Conservation (phyloP, 2,113 vertebrate genomes). For the Osmerus eperlanus region DNA sequence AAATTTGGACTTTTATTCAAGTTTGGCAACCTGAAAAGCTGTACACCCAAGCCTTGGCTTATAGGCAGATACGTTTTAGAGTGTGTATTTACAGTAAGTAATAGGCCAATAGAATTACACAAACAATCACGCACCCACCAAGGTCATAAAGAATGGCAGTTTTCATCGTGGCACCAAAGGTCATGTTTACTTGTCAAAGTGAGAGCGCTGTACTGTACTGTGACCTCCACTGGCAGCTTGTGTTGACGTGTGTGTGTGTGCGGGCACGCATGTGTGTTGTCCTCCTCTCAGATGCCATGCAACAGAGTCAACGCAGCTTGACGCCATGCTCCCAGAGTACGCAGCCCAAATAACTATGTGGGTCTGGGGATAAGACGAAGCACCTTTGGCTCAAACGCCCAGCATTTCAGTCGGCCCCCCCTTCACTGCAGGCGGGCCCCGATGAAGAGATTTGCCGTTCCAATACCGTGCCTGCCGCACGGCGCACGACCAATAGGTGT, state of each 20-base stretch:
- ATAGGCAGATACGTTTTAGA: background rate
- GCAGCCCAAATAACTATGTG: constrained; percentile 51
- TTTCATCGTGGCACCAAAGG: constrained; percentile 69
- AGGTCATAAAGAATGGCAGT: constrained; percentile 68
- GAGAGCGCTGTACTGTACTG: constrained; percentile 72
- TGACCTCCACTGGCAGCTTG: constrained; percentile 67
- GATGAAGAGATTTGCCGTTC: constrained; percentile 71
- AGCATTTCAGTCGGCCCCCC: constrained; percentile 61
- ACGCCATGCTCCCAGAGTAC: constrained; percentile 11
- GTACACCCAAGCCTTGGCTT: no score
- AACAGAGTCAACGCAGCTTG: constrained; percentile 33
- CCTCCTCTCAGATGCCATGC: background rate
- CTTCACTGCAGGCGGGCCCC: constrained; percentile 51
- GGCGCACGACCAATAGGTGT: constrained; percentile 58
- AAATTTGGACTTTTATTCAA: background rate
- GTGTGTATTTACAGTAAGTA: constrained; percentile 24
- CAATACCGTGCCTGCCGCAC: constrained; percentile 59
- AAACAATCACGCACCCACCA: constrained; percentile 56
- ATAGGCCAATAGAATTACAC: constrained; percentile 48
- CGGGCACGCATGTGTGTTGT: background rate
- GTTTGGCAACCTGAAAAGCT: no score
- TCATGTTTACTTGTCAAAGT: constrained; percentile 74
- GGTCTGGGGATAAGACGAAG: constrained; percentile 60
- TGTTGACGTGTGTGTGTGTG: constrained; percentile 20
- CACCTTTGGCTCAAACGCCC: constrained; percentile 57